phyloP scores from a whole-genome alignment of 2,113 vertebrate genomes.

The Corythornis cristatus region DNA sequence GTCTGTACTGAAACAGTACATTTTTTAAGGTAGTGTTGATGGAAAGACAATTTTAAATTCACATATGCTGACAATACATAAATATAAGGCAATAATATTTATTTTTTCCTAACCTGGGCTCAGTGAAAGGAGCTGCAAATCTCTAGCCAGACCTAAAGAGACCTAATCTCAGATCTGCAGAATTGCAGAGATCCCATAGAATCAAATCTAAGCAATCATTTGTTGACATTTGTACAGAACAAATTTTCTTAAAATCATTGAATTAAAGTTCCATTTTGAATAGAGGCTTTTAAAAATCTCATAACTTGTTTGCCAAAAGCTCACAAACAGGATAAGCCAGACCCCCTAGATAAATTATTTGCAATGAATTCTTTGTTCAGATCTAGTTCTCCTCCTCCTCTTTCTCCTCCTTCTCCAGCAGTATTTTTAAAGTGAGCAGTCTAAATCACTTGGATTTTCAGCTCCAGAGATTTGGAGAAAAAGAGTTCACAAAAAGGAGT shows the following conservation, averaged over 20 bases:
- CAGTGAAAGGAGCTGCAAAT: not conserved
- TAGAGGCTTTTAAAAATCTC: not conserved
- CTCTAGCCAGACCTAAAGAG: not conserved
- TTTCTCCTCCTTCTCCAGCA: not conserved
- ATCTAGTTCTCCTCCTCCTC: not conserved
- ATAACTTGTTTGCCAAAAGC: not conserved
- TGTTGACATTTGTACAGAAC: not conserved
- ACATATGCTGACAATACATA: not conserved
- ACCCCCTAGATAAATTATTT: conserved; percentile 15
- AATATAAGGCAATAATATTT: not conserved
- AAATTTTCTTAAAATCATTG: not conserved
- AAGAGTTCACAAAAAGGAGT: not conserved
- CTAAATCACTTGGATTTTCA: not conserved
- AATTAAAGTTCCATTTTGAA: not conserved
- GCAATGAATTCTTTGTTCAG: not conserved
- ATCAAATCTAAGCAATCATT: not conserved
- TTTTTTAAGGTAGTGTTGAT: not conserved
- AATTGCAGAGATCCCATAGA: not conserved
- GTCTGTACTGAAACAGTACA: not conserved
- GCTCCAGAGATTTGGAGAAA: not conserved
- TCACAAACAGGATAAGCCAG: not conserved
- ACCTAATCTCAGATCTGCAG: not conserved
- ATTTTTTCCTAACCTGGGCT: not conserved
- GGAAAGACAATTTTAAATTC: not conserved
- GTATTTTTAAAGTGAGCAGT: conserved; percentile 23